Base-by-base conservation (phyloP, 2,888 invertebrate species). In the Noctua fimbriata region DNA sequence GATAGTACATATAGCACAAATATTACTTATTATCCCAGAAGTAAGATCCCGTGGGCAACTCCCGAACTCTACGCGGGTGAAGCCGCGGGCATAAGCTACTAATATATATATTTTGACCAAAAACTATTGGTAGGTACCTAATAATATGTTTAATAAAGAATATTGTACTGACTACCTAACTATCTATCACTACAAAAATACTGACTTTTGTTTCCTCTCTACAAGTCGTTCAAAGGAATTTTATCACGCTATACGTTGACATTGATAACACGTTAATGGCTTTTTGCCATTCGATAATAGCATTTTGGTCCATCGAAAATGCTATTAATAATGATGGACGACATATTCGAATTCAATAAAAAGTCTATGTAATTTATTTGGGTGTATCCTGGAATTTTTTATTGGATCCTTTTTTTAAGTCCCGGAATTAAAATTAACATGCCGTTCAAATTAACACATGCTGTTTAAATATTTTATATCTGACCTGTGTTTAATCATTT, bases 261-360 rank as follows among this genome's bases (percentile, higher is more conserved):
- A 18, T 32, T 44, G 73, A 82, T 32, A 65, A 21, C 52, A n/a
- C 41, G 52, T 52, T 67, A 75, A 79, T 75, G 32, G 41, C n/a
- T 67, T 21, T 41, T 5, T 49, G 24, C 12, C 28, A 49, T 52
- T 66, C 55, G 66, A 32, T 76, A 79, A 81, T 52, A 76, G 63
- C 69, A 58, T 49, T 78, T 78, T n/a, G n/a, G 5, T 58, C 58
- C 58, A 14, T 28, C 14, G 16, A 2, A 16, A 28, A 28, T 58
- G 58, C 58, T 58, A 58, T 58, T 58, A 58, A 58, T 28, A 58
- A 58, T 58, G 28, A 24, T 16, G 18, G 36, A 58, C 55, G 81
- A 14, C 24, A 0, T 16, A 49, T 21, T 49, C 6, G 52, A 36
- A 77, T 69, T 80, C 69, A 83, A 79, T 79, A 67, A 67, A 76